Conservation (phyloP, 2,797 vertebrate genomes). For the Heteromormyrus szaboi region DNA sequence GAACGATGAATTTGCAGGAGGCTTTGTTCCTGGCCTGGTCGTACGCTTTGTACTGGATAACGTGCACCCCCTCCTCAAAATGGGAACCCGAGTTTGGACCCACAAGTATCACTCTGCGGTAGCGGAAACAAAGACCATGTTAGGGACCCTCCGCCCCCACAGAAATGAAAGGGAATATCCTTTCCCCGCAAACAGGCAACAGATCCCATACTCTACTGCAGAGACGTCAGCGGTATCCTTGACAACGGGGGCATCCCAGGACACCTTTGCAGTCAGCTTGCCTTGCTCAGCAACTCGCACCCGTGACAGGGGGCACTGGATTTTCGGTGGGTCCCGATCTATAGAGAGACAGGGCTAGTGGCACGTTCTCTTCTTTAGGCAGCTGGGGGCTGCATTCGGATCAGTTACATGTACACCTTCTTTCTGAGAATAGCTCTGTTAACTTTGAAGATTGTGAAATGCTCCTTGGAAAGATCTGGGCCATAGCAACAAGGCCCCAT, state of each 20-base stretch:
- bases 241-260: constrained; percentile 79
- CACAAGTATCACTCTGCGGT: constrained; percentile 67
- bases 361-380: not conserved
- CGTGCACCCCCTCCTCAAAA: constrained; percentile 74
- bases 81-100: constrained; percentile 73
- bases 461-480: constrained; percentile 19
- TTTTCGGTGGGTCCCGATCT: constrained; percentile 91
- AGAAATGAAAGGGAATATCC: not conserved
- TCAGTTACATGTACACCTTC: not conserved
- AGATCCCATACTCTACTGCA: constrained; percentile 68
- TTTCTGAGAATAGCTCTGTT: not conserved
- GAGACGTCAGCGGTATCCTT: constrained; percentile 79
- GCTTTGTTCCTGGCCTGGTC: constrained; percentile 87
- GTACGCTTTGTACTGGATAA: constrained; percentile 83
- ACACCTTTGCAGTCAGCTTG: constrained; percentile 74
- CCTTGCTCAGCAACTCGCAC: constrained; percentile 82
- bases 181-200: not conserved
- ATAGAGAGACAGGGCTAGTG: constrained; percentile 34
- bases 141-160: not conserved
- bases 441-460: constrained; percentile 6
- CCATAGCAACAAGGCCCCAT: constrained; percentile 24
- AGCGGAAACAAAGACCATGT: not conserved
- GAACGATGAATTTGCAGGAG: constrained; percentile 88
- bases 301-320: constrained; percentile 83
- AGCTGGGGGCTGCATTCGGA: not conserved